A percentile compares a stretch with the other conserved stretches of the same genome.
These are phyloP conservation scores for Rhingia rostrata DNA, from an alignment of 2,888 invertebrate genomes.

Conservation along the genomic window DNA sequence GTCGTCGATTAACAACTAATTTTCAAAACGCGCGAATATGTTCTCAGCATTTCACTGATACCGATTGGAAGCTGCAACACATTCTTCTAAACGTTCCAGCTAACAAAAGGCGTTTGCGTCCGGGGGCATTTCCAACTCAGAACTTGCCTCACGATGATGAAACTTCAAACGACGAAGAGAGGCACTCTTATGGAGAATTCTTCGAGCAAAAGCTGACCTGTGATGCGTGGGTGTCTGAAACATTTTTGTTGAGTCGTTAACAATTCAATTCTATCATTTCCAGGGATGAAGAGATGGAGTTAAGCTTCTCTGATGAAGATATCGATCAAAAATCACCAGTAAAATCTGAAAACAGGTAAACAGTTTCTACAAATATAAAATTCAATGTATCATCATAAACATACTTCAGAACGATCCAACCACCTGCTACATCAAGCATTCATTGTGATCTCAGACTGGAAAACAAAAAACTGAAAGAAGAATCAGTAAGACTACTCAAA, in stretches of 20 bases:
- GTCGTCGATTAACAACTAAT: not conserved
- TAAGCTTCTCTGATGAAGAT: too few relatives aligned
- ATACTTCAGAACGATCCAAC: not conserved
- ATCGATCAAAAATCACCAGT: not conserved
- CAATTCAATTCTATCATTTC: too few relatives aligned
- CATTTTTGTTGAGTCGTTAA: too few relatives aligned
- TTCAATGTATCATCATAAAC: not conserved
- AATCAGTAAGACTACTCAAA: not conserved
- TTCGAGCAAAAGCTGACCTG: too few relatives aligned
- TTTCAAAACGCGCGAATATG: conserved; percentile 24
- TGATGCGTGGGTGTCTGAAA: too few relatives aligned
- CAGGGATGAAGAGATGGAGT: too few relatives aligned
- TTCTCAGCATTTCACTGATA: conserved; percentile 39
- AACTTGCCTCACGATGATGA: not conserved
- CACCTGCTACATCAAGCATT: not conserved
- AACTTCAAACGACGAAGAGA: not conserved
- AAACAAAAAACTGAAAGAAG: not conserved
- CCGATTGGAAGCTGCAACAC: conserved; percentile 27
- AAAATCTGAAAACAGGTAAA: not conserved
- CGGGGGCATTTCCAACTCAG: conserved; percentile 21
- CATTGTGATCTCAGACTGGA: not conserved
- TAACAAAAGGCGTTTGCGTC: conserved; percentile 16
- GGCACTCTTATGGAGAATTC: too few relatives aligned
- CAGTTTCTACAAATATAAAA: too few relatives aligned
- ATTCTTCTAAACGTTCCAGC: conserved; percentile 14